Evolutionary conservation across 2,888 invertebrate species (phyloP).

Genomic region (Electrophaes corylata): DNA sequence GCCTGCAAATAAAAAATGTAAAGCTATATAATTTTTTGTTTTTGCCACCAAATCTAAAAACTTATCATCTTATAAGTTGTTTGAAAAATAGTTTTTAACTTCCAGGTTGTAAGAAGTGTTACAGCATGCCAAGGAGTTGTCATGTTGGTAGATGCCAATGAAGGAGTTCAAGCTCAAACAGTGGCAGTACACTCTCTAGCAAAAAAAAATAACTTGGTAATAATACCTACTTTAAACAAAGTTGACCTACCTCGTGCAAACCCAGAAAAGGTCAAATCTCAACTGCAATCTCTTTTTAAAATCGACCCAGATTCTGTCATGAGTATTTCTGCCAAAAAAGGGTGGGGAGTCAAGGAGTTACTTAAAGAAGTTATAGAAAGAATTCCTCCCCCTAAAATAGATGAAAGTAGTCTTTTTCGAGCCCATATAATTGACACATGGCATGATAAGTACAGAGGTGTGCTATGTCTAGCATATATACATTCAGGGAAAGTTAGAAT

Average conservation of each 20-base stretch:
- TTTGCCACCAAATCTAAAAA: no score
- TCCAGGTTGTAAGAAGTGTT: conserved; percentile 91
- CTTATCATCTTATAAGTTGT: background rate
- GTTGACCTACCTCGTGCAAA: conserved; percentile 96
- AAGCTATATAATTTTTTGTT: no score
- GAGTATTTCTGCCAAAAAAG: conserved; percentile 96
- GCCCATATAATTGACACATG: conserved; percentile 97
- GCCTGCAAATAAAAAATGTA: no score
- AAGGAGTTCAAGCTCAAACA: conserved; percentile 98
- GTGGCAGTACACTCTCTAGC: conserved; percentile 98
- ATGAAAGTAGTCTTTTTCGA: conserved; percentile 86
- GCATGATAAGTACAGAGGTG: conserved; percentile 95
- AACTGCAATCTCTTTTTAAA: conserved; percentile 92
- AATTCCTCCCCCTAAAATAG: conserved; percentile 89
- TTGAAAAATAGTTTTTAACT: background rate
- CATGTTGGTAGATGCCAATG: conserved; percentile 97
- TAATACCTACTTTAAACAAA: conserved; percentile 98
- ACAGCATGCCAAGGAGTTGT: conserved; percentile 97
- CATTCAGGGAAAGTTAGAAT: conserved; percentile 89
- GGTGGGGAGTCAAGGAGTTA: conserved; percentile 91
- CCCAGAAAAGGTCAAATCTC: conserved; percentile 91
- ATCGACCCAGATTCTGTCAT: conserved; percentile 89
- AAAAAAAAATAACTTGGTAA: conserved; percentile 89
- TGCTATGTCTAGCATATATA: conserved; percentile 90
- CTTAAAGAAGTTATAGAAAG: conserved; percentile 90